Base-by-base conservation (phyloP, 2,113 vertebrate species). In the Alces alces region DNA sequence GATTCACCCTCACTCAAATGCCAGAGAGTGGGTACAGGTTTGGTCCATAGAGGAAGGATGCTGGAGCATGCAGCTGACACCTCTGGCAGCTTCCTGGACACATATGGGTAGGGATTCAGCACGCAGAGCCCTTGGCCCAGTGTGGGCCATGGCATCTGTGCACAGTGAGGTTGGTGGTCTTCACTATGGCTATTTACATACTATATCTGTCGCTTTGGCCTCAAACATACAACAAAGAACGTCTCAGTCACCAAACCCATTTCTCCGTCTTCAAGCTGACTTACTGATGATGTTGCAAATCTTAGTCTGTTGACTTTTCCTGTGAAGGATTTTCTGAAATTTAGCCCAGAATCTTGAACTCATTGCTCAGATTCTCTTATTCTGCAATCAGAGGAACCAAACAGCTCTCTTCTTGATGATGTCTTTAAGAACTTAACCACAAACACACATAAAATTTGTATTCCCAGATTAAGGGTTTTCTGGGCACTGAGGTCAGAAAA, bases 111-210 rank as follows among this genome's bases (percentile, higher is more conserved):
- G 11, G 19, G 52, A 0, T 7, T 10, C 6, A 47, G 33, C 28
- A 2, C 39, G 30, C 5, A 19, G 19, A 55, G 27, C 15, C 13
- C 58, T 52, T 30, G 58, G 52, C 83, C 13, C 39, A 57, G 55
- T 12, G 7, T 9, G n/a, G 33, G 16, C 30, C 2, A 0, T 33
- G n/a, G 6, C 0, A 0, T 27, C 23, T 6, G 36, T 45, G 21
- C 52, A 43, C 58, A 16, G 28, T 16, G 47, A 19, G 27, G 25
- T 7, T 17, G 58, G 89, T 15, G 0, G 7, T 78, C 27, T 36
- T 47, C n/a, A 13, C 43, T 28, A 3, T 25, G 21, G 33, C 33
- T 39, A 5, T n/a, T 76, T 64, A 60, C 33, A 23, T 16, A 15
- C 52, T 60, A 19, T 13, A 27, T 43, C 6, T 78, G 3, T 16